phyloP scores from a whole-genome alignment of 2,888 invertebrate genomes.

The Rhaphigaster nebulosa region DNA sequence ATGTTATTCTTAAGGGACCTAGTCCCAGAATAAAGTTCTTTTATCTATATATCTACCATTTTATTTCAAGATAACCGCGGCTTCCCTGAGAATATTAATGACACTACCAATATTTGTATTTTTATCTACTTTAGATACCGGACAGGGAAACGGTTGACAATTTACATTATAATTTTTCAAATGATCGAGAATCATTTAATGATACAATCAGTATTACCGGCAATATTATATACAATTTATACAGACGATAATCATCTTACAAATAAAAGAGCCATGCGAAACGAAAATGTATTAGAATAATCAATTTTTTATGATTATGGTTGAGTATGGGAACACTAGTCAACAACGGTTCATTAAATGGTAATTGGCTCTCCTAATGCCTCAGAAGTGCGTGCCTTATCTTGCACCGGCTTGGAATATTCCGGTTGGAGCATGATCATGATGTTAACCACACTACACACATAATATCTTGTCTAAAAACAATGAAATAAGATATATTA shows the following conservation, averaged over 20 bases:
- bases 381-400: background rate
- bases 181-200: background rate
- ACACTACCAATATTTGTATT: too few relatives aligned
- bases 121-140: too few relatives aligned
- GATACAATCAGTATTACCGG: background rate
- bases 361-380: background rate
- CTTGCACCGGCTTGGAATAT: background rate
- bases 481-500: background rate
- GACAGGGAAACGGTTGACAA: too few relatives aligned
- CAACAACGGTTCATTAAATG: background rate
- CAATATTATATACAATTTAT: background rate
- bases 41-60: too few relatives aligned
- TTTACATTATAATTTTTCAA: background rate
- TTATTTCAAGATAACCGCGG: too few relatives aligned
- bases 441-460: background rate
- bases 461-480: background rate
- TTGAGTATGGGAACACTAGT: background rate
- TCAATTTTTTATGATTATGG: background rate
- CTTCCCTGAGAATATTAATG: too few relatives aligned
- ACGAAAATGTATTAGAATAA: background rate
- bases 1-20: too few relatives aligned
- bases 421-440: background rate
- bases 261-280: background rate
- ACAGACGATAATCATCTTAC: background rate
- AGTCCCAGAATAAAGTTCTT: too few relatives aligned